These are phyloP conservation scores for Peromyscus californicus DNA, from an alignment of 2,113 vertebrate species.

Conservation along the genomic window DNA sequence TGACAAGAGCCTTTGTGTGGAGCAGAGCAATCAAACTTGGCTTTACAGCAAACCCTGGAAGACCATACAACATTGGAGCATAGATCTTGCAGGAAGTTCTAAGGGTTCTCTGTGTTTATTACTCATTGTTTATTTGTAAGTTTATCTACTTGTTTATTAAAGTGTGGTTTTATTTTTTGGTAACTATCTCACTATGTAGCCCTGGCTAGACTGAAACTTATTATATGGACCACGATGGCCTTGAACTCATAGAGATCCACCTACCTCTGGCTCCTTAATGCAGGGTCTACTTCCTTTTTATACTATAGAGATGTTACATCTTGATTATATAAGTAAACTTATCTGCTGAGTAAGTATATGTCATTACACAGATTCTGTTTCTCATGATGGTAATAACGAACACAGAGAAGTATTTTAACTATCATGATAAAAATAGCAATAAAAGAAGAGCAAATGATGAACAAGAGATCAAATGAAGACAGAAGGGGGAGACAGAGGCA, in stretches of 20 bases:
- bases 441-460: neutral
- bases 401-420: neutral
- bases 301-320: neutral
- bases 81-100: neutral
- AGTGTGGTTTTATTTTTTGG: neutral
- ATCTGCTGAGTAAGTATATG: neutral
- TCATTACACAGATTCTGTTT: neutral
- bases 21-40: neutral
- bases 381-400: neutral
- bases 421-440: neutral
- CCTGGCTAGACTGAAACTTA: neutral
- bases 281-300: neutral
- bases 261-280: too few species aligned
- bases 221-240: neutral
- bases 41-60: neutral
- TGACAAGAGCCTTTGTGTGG: neutral
- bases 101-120: neutral
- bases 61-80: neutral
- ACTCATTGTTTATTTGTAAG: neutral
- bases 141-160: neutral
- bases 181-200: neutral
- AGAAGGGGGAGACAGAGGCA: neutral
- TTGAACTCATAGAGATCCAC: neutral
- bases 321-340: neutral
- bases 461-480: neutral